Evolutionary conservation across 2,888 invertebrate genomes (phyloP).

Genomic region (Microctonus brassicae): DNA sequence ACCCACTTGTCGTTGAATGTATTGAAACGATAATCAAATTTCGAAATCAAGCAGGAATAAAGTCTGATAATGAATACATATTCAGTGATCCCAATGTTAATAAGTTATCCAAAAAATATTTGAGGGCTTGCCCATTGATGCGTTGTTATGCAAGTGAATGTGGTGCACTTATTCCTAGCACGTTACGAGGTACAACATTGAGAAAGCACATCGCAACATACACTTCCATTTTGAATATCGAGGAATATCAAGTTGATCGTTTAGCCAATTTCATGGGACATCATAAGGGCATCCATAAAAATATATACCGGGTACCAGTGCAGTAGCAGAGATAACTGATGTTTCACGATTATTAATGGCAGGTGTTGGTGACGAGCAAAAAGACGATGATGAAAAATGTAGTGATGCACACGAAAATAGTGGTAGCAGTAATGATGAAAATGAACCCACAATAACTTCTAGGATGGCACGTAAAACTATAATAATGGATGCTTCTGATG

Average conservation of each 20-base stretch:
- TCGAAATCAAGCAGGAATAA: constrained; percentile 13
- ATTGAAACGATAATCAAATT: constrained; percentile 27
- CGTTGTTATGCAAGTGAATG: constrained; percentile 27
- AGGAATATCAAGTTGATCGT: constrained; percentile 21
- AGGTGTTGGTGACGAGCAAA: constrained; percentile 50
- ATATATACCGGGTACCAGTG: constrained; percentile 28
- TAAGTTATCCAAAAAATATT: constrained; percentile 1
- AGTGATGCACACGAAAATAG: no score
- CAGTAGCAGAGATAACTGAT: constrained; percentile 20
- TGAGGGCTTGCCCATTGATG: constrained; percentile 31
- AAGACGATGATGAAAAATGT: background rate
- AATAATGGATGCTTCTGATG: no score
- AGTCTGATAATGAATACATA: constrained; percentile 31
- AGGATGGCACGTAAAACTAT: no score
- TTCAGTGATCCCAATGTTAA: constrained; percentile 30
- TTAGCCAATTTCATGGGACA: constrained; percentile 37
- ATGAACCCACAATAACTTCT: no score
- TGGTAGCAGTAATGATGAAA: no score
- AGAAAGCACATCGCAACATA: constrained; percentile 46
- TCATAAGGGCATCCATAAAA: constrained; percentile 22
- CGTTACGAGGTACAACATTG: constrained; percentile 23
- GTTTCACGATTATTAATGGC: constrained; percentile 7
- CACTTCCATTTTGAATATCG: constrained; percentile 34
- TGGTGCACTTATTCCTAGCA: constrained; percentile 29
- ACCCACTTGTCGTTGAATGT: background rate